These are phyloP conservation scores for Mormoops blainvillei DNA, from an alignment of 2,113 vertebrate species.

Conservation along the genomic window DNA sequence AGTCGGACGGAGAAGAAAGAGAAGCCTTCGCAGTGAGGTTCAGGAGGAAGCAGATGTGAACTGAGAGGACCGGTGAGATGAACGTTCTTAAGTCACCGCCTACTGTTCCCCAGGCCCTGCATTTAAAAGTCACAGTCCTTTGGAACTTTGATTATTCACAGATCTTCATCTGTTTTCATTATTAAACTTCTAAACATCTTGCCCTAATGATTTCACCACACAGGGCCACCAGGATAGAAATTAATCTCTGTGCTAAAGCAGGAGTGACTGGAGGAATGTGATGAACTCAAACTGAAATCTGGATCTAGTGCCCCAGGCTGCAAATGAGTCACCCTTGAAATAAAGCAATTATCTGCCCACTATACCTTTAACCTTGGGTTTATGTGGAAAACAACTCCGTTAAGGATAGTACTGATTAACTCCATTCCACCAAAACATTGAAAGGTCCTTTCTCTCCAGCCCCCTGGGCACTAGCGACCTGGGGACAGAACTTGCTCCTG, in stretches of 20 bases:
- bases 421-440: not conserved
- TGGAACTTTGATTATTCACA: not conserved
- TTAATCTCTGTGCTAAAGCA: slow-evolving; percentile 15
- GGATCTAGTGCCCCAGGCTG: not conserved
- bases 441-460: not conserved
- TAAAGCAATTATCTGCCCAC: slow-evolving; percentile 39
- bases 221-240: not conserved
- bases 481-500: not conserved
- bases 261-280: not conserved
- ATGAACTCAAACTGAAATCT: slow-evolving; percentile 9
- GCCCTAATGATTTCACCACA: not conserved
- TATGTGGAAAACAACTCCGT: slow-evolving; percentile 34
- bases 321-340: slow-evolving; percentile 31
- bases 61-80: not conserved
- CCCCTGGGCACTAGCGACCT: not conserved
- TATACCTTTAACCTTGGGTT: slow-evolving; percentile 20
- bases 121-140: not conserved
- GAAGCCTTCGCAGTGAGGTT: not conserved
- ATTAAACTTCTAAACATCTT: not conserved
- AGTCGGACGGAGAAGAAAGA: not conserved
- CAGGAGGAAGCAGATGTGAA: not conserved
- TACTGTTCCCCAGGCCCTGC: not conserved
- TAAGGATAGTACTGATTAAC: slow-evolving; percentile 36
- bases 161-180: slow-evolving; percentile 3
- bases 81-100: not conserved